These are phyloP conservation scores for Aphidius ervi DNA, from an alignment of 1,140 invertebrate genomes.

Conservation along the genomic window DNA sequence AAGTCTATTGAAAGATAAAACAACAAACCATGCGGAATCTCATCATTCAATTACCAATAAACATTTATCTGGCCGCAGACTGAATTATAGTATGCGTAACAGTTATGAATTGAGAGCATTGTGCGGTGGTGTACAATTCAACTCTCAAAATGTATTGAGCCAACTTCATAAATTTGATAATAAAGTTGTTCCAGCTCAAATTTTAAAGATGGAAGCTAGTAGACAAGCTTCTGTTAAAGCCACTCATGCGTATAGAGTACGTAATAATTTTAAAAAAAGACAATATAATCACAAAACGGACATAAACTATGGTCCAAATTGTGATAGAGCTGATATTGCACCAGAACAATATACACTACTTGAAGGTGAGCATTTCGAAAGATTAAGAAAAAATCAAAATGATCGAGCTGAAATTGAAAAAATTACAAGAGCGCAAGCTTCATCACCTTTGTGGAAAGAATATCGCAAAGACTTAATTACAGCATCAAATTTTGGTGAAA, in stretches of 20 bases:
- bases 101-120: slow-evolving; percentile 30
- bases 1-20: slow-evolving; percentile 37
- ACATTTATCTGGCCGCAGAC: slow-evolving; percentile 38
- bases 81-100: slow-evolving; percentile 29
- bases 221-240: slow-evolving; percentile 23
- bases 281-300: slow-evolving; percentile 16
- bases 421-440: too few relatives aligned
- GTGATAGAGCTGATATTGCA: slow-evolving; percentile 20
- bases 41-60: slow-evolving; percentile 38
- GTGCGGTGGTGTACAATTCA: slow-evolving; percentile 35
- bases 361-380: slow-evolving; percentile 8
- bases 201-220: slow-evolving; percentile 20
- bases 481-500: slow-evolving; percentile 10
- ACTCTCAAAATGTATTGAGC: slow-evolving; percentile 23
- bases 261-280: slow-evolving; percentile 19
- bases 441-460: neutral
- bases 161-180: slow-evolving; percentile 6
- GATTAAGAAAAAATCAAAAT: slow-evolving; percentile 16
- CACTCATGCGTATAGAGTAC: slow-evolving; percentile 31
- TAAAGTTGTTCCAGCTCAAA: slow-evolving; percentile 11
- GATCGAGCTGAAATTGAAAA: slow-evolving; percentile 21
- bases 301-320: slow-evolving; percentile 24
- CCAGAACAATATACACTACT: slow-evolving; percentile 4
- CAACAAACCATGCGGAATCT: slow-evolving; percentile 43
- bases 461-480: slow-evolving; percentile 3